Percentiles rank a stretch among this genome's conserved stretches.
Evolutionary conservation across 2,113 vertebrate species (phyloP).

Genomic region (Reinhardtius hippoglossoides): DNA sequence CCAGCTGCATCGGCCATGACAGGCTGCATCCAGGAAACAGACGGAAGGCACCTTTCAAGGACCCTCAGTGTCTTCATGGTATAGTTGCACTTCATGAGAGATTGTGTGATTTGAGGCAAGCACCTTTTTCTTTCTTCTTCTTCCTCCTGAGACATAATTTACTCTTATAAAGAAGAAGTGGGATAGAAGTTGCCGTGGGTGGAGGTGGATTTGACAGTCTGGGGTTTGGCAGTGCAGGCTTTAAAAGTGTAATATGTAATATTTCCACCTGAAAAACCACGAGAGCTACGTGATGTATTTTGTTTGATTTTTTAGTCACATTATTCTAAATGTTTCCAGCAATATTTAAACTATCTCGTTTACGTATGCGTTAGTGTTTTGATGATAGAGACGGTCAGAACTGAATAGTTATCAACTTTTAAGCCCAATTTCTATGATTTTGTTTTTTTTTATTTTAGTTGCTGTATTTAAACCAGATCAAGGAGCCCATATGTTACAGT

Average conservation of each 20-base stretch:
- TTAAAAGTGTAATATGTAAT: background rate
- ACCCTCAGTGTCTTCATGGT: constrained; percentile 38
- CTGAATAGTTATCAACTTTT: too few species aligned
- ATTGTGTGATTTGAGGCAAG: constrained; percentile 43
- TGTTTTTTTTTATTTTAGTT: too few species aligned
- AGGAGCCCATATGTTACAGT: too few species aligned
- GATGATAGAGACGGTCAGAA: too few species aligned
- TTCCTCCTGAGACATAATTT: constrained; percentile 78
- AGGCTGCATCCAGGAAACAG: constrained; percentile 78
- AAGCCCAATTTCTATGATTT: too few species aligned
- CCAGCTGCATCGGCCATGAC: constrained; percentile 85
- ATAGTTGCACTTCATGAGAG: constrained; percentile 21
- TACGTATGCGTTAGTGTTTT: too few species aligned
- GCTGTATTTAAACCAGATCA: too few species aligned
- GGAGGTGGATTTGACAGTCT: constrained; percentile 26
- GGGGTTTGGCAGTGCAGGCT: background rate
- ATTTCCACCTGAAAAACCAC: background rate
- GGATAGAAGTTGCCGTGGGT: constrained; percentile 24
- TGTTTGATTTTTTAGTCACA: background rate
- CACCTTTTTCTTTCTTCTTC: constrained; percentile 24
- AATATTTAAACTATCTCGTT: too few species aligned
- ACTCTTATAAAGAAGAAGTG: constrained; percentile 54
- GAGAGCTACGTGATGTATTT: background rate
- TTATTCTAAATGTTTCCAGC: too few species aligned
- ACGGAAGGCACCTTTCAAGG: constrained; percentile 47